Base-by-base conservation (phyloP, 2,797 vertebrate species). In the Manis javanica region DNA sequence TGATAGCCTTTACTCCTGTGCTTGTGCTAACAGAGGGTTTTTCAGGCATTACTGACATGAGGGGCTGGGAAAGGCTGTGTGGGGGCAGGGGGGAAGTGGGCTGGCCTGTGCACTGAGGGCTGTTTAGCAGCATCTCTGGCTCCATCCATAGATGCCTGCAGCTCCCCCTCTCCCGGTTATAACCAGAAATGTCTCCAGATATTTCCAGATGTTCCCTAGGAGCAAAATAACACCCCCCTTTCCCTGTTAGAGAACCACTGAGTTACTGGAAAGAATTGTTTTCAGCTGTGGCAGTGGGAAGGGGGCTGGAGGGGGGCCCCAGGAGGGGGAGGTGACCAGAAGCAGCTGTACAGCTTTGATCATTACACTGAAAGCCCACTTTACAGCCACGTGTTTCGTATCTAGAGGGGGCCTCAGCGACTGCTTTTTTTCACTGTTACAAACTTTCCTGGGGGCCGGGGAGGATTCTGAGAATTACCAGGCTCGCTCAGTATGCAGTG, bases 231-330 rank as follows among this genome's bases (percentile, higher is more conserved):
- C 19, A 4, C 12, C 39, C 53, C 57, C 18, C 51, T 24, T 61
- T 21, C 68, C 64, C 24, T 23, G 4, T 49, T 15, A 39, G 63
- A 86, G 83, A 90, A 57, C 55, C 42, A 7, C 26, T 2, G 63
- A 87, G n/a, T 55, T 53, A 26, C 75, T 55, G 95, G 85, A 13
- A 66, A 78, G 90, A 57, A 83, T 89, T 81, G 53, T 71, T 92
- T 92, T 59, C 95, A 89, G 75, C 84, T 96, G 92, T 57, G 68
- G 39, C 46, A 19, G 85, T 57, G 13, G 49, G 82, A 78, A 21
- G 1, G 51, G 53, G 51, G 46, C 24, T 6, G 75, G 51, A 46
- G 21, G 13, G 26, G 59, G 77, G 34, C 59, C 69, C 49, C 34
- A 14, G 0, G 0, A 1, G 34, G 75, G 69, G 42, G 7, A 7